Base-by-base conservation (phyloP, 2,113 vertebrate genomes). In the Bucco capensis region DNA sequence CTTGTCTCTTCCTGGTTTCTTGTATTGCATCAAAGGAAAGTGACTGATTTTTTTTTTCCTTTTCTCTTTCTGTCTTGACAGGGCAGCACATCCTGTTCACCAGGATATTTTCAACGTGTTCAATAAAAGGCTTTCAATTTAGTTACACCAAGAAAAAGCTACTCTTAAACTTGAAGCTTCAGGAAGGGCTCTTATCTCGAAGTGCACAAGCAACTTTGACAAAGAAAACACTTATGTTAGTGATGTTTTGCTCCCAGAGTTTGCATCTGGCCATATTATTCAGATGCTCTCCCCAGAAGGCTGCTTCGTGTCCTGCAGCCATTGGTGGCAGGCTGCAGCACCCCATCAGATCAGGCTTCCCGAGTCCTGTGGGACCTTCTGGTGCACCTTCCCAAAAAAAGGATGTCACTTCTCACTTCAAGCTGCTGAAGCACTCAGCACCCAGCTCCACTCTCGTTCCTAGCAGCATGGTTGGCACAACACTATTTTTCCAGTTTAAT, bases 151-250 rank as follows among this genome's bases (percentile, higher is more conserved):
- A 89, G 81, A 92, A 87, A 93, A 94, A 80, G 35, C 62, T 76
- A 57, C 80, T 87, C 70, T 85, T 89, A 79, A 92, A 90, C 81
- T 82, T 42, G 42, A 92, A 89, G 84, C 74, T 92, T 95, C 90
- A 85, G 86, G 86, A 92, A 94, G 78, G 62, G 47, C 51, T 87
- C 92, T 94, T 83, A 90, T 86, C 89, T 92, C 80, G 44, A 89
- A 87, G 47, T 9, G 44, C 90, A 94, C 75, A 79, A 93, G 56
- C 38, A 83, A 87, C 78, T 83, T 80, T 30, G 49, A 80, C 38
- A 83, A 93, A 89, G 58, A 91, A 92, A 89, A 60, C 84, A 89
- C 54, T 86, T 76, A n/a, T n/a, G 54, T 51, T 85, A 61, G 71
- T 5, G 30, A 12, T 89, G 33, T 80, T 86, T 78, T 72, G 47